Percentiles rank a stretch among this genome's conserved stretches.
phyloP scores from a whole-genome alignment of 2,797 vertebrate genomes.

The Catostomus latipinnis region DNA sequence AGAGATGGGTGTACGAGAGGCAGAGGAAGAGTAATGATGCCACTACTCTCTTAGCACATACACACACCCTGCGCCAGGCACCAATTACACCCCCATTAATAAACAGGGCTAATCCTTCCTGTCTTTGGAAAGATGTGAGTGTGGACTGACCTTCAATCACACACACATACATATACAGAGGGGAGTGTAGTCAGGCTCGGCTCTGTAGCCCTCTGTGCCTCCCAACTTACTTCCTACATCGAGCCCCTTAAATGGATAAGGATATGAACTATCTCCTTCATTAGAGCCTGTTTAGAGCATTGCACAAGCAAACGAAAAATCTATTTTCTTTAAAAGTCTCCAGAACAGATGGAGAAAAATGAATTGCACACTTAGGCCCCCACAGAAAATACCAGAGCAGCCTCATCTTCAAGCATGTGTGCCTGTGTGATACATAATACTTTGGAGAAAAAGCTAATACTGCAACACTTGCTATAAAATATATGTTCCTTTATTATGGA shows the following conservation, averaged over 20 bases:
- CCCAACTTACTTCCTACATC: constrained; percentile 87
- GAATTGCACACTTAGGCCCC: constrained; percentile 96
- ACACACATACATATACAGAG: constrained; percentile 53
- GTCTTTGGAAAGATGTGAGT: constrained; percentile 76
- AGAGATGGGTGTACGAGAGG: constrained; percentile 2
- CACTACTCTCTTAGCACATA: constrained; percentile 62
- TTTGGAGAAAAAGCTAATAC: constrained; percentile 94
- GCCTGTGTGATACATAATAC: constrained; percentile 89
- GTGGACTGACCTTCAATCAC: constrained; percentile 63
- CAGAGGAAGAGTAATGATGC: constrained; percentile 37
- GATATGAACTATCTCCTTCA: constrained; percentile 94
- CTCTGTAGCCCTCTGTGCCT: background rate
- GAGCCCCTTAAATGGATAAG: constrained; percentile 88
- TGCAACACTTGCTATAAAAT: constrained; percentile 91
- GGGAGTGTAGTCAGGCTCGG: constrained; percentile 73
- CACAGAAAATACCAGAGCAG: constrained; percentile 91
- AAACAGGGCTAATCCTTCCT: constrained; percentile 55
- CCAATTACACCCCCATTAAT: constrained; percentile 61
- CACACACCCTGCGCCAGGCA: constrained; percentile 55
- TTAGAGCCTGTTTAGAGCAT: constrained; percentile 92
- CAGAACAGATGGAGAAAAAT: constrained; percentile 96
- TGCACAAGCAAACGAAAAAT: constrained; percentile 70
- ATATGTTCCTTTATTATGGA: constrained; percentile 92
- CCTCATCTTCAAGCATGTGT: constrained; percentile 86
- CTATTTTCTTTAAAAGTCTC: constrained; percentile 96